Evolutionary conservation across 2,888 invertebrate genomes (phyloP), one percentile per base, ranked within the genome.

Genomic region (Scelioninae gen. 1): DNA sequence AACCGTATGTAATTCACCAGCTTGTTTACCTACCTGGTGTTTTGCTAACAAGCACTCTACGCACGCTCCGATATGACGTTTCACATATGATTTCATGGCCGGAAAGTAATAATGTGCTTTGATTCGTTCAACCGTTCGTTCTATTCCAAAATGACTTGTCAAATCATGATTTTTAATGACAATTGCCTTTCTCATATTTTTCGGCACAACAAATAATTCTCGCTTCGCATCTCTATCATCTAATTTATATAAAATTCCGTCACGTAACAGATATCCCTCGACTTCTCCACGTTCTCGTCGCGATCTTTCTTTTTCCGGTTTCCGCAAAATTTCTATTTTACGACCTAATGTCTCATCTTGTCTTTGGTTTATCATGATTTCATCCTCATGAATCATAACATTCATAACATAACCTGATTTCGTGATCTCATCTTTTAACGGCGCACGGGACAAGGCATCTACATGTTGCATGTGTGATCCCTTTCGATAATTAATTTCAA

Each of bases 351-450:
- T 32, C 0, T 34, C 32, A n/a, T 77, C 77, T 0, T 10, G 4
- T 10, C 38, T 11, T 15, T 68, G 69, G 38, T 53, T 55, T 10
- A 69, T 5, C 10, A 62, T 6, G 29, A 78, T 38, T 5, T 38
- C 38, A 5, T 38, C 38, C 38, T 1, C 38, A 38, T 38, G 9
- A 0, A 10, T 5, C 0, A 1, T 4, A 10, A 38, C 5, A 10
- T 10, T 11, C 38, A 38, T 38, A 5, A 38, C 5, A 1, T 38
- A 0, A 1, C 11, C 38, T 4, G 38, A 11, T 38, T 38, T 38
- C 38, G 1, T 38, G 1, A 4, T 38, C 38, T 1, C 38, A 10
- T n/a, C n/a, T n/a, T n/a, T n/a, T 11, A 11, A 2, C 1, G 38
- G 38, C 5, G 38, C 11, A 1, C 38, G 1, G 0, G 5, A 38